Evolutionary conservation across 2,888 invertebrate species (phyloP), one percentile per base, ranked within the genome.

Genomic region (Syrista parreyssii): DNA sequence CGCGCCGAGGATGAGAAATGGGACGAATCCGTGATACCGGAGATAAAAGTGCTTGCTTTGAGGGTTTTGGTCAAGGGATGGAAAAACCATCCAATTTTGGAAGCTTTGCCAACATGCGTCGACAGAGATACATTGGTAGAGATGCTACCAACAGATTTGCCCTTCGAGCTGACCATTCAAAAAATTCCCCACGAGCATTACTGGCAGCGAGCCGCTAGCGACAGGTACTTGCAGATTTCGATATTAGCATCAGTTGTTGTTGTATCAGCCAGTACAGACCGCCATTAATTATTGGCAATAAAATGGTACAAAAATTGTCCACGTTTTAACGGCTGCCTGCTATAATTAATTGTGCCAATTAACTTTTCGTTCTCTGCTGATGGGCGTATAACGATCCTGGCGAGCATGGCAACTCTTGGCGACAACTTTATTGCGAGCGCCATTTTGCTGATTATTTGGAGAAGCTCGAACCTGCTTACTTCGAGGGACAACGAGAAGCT

Each of bases 111-210:
- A 15, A 89, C 85, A 3, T 93, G 93, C 83, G 92, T 92, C 80
- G 95, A 95, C 85, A 89, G 93, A 55, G 93, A 94, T 83, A 91
- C 92, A 77, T 90, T 95, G 2, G 92, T 95, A 89, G 95, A 95
- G 90, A 90, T 94, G 78, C 92, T 94, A 82, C 93, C 95, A 1
- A 92, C 93, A 3, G 92, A 93, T 87, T 92, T 95, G 78, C 94
- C 94, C 2, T 91, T 95, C 68, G 93, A 93, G 79, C 89, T 92
- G 78, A 84, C 83, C 55, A 86, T 91, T 76, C 81, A 79, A 55
- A 85, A 79, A 73, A 87, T 92, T 89, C 83, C 86, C 91, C 92
- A 94, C 82, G 95, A 95, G 85, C 92, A 93, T 88, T 95, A 94
- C 89, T 95, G 95, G 95, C 92, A 94, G 86, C 92, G 94, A 76